Evolutionary conservation across 2,797 vertebrate genomes (phyloP), one percentile per base, ranked within the genome.

Genomic region (Ptychobarbus kaznakovi): DNA sequence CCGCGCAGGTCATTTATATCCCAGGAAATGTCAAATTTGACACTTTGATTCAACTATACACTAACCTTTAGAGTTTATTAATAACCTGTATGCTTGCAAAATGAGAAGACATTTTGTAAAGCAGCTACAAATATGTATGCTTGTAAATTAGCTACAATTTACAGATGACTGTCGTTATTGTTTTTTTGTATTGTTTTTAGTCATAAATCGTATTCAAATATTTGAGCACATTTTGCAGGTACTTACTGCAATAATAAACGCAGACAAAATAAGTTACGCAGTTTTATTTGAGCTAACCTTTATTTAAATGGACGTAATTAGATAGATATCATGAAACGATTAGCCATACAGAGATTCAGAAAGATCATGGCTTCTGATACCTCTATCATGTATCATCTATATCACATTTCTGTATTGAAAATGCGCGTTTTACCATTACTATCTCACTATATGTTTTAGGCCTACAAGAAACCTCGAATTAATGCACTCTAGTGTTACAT

Each of bases 401-500:
- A 69, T 68, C 42, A 44, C 35, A 56, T 44, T 58, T 6, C 76
- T 51, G 38, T 83, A 51, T 25, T 61, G 58, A 51, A 78, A 79
- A 77, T 1, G 49, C 61, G 72, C 86, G 13, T 85, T 86, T 87
- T 85, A 87, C 88, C 88, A 81, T 86, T 74, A 89, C 85, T 40
- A 83, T 73, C 81, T 81, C 66, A 81, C 87, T 83, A 80, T 72
- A 78, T 86, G 87, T 72, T 85, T 38, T 77, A 81, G 18, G 25
- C 63, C 78, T 46, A 42, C 90, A 87, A 89, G 89, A 91, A 93
- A 90, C 90, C 76, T 91, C 70, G 87, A 88, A 93, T 91, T 89
- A 86, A 78, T 81, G 78, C 65, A 15, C 68, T 81, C 81, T 49
- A 90, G 81, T 87, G 82, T 92, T 86, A 51, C 86, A 90, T 84